Percentiles rank a stretch among this genome's conserved stretches.
phyloP scores from a whole-genome alignment of 2,888 invertebrate species.

The Eupithecia subumbrata region DNA sequence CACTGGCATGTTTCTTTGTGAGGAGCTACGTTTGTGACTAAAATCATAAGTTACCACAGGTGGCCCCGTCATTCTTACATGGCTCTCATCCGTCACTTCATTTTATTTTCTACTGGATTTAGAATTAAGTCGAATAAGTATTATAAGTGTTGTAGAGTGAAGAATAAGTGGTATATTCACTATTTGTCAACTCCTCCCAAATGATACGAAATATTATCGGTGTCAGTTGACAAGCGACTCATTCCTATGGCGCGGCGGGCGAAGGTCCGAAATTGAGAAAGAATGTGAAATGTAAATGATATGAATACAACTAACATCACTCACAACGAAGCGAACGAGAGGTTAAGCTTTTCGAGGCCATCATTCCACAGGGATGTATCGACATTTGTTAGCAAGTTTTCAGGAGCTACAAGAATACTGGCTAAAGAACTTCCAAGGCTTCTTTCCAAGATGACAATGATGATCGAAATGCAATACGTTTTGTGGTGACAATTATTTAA shows the following conservation, averaged over 20 bases:
- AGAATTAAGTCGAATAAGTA: background rate
- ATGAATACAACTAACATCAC: background rate
- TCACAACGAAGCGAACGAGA: background rate
- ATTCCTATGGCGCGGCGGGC: too few relatives aligned
- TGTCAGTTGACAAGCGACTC: background rate
- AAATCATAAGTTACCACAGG: background rate
- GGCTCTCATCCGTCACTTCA: background rate
- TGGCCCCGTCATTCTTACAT: background rate
- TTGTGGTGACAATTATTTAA: too few relatives aligned
- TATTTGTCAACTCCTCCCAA: background rate
- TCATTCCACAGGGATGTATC: background rate
- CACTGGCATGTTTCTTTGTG: background rate
- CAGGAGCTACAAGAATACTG: background rate
- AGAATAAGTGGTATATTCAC: background rate
- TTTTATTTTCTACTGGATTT: background rate
- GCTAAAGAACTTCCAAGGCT: background rate
- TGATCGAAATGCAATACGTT: background rate
- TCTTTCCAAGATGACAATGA: background rate
- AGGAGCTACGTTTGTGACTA: background rate
- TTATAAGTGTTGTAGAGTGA: background rate
- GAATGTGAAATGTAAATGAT: constrained; percentile 1
- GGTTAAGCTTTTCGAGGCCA: background rate
- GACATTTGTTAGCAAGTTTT: background rate
- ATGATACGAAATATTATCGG: background rate
- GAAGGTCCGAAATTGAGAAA: too few relatives aligned